These are phyloP conservation scores for Heteromyza rotundicornis DNA, from an alignment of 2,888 invertebrate genomes.

Conservation along the genomic window DNA sequence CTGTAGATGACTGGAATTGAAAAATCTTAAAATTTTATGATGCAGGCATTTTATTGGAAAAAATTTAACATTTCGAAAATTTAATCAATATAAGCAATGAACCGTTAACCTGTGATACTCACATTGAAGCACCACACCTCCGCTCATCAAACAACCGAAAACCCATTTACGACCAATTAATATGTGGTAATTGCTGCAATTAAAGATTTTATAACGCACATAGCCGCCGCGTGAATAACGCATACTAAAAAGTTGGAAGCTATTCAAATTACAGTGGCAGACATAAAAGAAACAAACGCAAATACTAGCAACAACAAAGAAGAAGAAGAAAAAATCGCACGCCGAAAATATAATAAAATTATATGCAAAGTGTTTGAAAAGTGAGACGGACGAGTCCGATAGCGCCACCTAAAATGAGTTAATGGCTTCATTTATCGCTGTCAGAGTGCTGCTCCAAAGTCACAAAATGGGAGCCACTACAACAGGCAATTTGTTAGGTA, in stretches of 20 bases:
- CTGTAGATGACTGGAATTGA: too few relatives aligned
- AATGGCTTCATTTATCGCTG: constrained; percentile 49
- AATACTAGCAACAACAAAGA: background rate
- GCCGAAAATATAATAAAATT: background rate
- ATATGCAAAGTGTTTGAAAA: background rate
- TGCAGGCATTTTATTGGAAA: too few relatives aligned
- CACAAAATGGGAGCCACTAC: constrained; percentile 40
- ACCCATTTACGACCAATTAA: constrained; percentile 19
- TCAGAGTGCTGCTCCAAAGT: background rate
- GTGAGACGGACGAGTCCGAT: constrained; percentile 31
- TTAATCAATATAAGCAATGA: too few relatives aligned
- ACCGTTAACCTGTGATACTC: too few relatives aligned
- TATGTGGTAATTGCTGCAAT: constrained; percentile 26
- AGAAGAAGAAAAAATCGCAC: constrained; percentile 3
- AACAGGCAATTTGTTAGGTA: constrained; percentile 55
- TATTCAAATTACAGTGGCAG: background rate
- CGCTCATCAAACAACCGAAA: too few relatives aligned
- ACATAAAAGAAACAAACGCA: constrained; percentile 1
- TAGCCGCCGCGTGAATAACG: background rate
- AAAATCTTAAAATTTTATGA: too few relatives aligned
- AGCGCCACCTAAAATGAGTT: constrained; percentile 53
- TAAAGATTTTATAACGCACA: constrained; percentile 22
- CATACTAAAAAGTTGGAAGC: background rate
- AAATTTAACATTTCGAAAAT: too few relatives aligned
- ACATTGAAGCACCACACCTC: too few relatives aligned